Evolutionary conservation across 2,797 vertebrate genomes (phyloP), one percentile per base, ranked within the genome.

Genomic region (Anisognathus igniventris): DNA sequence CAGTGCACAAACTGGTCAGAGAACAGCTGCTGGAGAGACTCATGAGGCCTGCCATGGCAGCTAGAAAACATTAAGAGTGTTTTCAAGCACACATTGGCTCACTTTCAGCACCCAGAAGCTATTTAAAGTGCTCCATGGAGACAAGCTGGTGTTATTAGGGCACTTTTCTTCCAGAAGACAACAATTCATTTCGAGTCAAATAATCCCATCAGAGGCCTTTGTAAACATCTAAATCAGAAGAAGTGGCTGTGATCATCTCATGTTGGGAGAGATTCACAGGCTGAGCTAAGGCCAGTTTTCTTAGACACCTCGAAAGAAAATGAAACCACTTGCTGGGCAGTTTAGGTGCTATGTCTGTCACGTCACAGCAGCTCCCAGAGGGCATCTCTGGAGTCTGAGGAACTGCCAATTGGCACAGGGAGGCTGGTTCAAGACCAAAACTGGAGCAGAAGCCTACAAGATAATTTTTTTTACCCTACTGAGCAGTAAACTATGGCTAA

Each of bases 41-140:
- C 65, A 2, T 0, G 64, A 92, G 71, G 62, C 31, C 60, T 67
- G 39, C 47, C 70, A 67, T 20, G 14, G 67, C 65, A 48, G 39
- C 81, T 61, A 91, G 81, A 87, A 79, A 95, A 77, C 35, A 85
- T 23, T 64, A 42, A 39, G 80, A 39, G 86, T 44, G 65, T 80
- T 93, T 67, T 54, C 40, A 91, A 93, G 81, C 56, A 75, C 1
- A 2, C 6, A 6, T 15, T 83, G 87, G 65, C 78, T 92, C 50
- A 28, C 39, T 47, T 72, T 86, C 89, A 78, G 81, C 86, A 93
- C 75, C 73, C 82, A 83, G 68, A 62, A 91, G 68, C 68, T 94
- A 92, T 96, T 94, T 95, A 60, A 88, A 91, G 72, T 37, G 39
- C 35, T 70, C 81, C 77, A 21, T 6, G 54, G 86, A 80, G 65